Evolutionary conservation across 2,113 vertebrate genomes (phyloP).

Genomic region (Dryoscopus gambensis): DNA sequence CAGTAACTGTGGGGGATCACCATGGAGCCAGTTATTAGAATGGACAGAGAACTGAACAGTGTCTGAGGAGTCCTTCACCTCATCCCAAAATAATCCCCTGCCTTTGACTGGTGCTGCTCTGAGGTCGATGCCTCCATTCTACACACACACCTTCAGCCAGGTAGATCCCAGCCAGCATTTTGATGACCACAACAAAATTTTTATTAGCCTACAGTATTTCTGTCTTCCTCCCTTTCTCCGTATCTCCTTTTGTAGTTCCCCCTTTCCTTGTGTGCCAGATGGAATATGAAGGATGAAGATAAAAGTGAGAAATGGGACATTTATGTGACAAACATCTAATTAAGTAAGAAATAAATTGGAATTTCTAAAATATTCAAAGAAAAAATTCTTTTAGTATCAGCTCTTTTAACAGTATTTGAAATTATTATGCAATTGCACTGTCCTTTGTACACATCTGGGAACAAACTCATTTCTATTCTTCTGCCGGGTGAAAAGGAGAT

Average conservation of each 20-base stretch:
- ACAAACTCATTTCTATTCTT: background rate
- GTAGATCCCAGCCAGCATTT: background rate
- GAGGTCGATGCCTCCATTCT: background rate
- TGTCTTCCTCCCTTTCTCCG: background rate
- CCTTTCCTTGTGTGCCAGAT: background rate
- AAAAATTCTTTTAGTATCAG: background rate
- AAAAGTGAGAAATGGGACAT: background rate
- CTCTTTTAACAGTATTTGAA: background rate
- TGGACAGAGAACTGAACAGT: background rate
- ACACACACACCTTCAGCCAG: background rate
- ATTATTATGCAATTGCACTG: background rate
- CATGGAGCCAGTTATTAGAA: background rate
- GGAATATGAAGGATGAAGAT: slow-evolving; percentile 7
- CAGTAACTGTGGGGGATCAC: background rate
- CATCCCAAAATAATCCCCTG: background rate
- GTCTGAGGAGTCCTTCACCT: background rate
- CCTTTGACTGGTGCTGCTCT: background rate
- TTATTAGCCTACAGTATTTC: background rate
- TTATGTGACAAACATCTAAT: background rate
- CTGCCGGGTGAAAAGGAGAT: background rate
- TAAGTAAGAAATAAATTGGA: background rate
- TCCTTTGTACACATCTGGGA: background rate
- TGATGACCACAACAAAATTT: background rate
- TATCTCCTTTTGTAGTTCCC: background rate
- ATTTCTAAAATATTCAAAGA: background rate